Base-by-base conservation (phyloP, 2,888 invertebrate genomes). In the Caenorhabditis angaria region DNA sequence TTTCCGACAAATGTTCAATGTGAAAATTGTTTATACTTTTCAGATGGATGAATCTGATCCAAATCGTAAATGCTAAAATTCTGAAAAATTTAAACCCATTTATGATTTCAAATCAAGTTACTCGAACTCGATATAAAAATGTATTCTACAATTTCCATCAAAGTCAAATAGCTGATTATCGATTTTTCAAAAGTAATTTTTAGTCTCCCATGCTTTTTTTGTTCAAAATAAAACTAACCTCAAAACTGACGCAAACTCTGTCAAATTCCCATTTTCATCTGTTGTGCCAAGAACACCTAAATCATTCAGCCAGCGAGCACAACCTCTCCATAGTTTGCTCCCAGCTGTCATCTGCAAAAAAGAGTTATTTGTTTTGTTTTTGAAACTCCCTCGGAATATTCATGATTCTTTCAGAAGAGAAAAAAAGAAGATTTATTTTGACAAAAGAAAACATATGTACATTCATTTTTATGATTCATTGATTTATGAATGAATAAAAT, bases 291-390 rank as follows among this genome's bases (percentile, higher is more conserved):
- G 63, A 10, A 80, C 65, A 6, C 75, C 78, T 25, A 74, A 60
- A 20, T 78, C 81, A 24, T 50, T 41, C 25, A 83, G 58, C 83
- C 83, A 83, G 6, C 77, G 65, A 54, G 76, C 67, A 57, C 79
- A 78, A 53, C 78, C 73, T 18, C 66, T 62, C 83, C 83, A 83
- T 20, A 82, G 65, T 57, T 83, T 80, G 60, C 62, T 56, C 51
- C 76, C 76, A 29, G 66, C 64, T 41, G 67, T 58, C 76, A 76
- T 76, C 76, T 71, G 14, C 18, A 41, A 41, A 18, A 29, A n/a
- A 70, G n/a, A 59, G 35, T 35, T 4, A 20, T 28, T 27, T 18
- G 29, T 28, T 14, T 18, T 24, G 27, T 28, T 24, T 51, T 24
- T 24, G 20, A 27, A 54, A 54, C 25, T 66, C 51, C 61, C 51